Base-by-base conservation (phyloP, 2,888 invertebrate genomes). In the Cecidostiba fungosa region DNA sequence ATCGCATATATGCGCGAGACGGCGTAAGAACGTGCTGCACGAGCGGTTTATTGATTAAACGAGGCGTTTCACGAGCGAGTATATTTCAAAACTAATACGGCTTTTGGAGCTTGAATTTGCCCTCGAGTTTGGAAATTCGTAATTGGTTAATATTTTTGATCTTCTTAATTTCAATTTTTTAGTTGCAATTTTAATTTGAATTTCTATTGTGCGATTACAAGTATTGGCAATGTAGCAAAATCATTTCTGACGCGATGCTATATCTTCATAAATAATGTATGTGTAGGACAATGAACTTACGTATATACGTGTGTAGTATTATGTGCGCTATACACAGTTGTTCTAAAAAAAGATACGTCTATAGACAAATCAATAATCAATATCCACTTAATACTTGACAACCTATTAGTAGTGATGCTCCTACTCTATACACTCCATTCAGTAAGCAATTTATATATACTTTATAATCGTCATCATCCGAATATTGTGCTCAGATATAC, bases 41-140 rank as follows among this genome's bases (percentile, higher is more conserved):
- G 70, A 39, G 36, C 70, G 70, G 32, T 72, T 72, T 72, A 72
- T 72, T 72, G 70, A 72, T 72, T 72, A 36, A 72, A 72, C 70
- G 70, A 72, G 36, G 70, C 70, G 36, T 72, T 70, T 72, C 70
- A 23, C 70, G 70, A 72, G 70, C n/a, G 39, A 39, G n/a, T 36
- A 39, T n/a, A 39, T n/a, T 66, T 66, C 62, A 26, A 70, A 32
- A 4, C n/a, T 70, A n/a, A 32, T 32, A 29, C 26, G 14, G 12
- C 3, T 14, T n/a, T 26, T 23, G 10, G n/a, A 5, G 23, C 59
- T 59, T 59, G 59, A 5, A 23, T 59, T 23, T 3, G 8, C 23
- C n/a, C 3, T 19, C 3, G 26, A n/a, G 62, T 62, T 26, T 62
- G 12, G n/a, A 8, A 2, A n/a, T 26, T 62, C 12, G 3, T 8